Percentiles rank a stretch among this genome's conserved stretches.
Conservation (phyloP, 2,113 vertebrate species). For the Brachypodius melanocephalos region DNA sequence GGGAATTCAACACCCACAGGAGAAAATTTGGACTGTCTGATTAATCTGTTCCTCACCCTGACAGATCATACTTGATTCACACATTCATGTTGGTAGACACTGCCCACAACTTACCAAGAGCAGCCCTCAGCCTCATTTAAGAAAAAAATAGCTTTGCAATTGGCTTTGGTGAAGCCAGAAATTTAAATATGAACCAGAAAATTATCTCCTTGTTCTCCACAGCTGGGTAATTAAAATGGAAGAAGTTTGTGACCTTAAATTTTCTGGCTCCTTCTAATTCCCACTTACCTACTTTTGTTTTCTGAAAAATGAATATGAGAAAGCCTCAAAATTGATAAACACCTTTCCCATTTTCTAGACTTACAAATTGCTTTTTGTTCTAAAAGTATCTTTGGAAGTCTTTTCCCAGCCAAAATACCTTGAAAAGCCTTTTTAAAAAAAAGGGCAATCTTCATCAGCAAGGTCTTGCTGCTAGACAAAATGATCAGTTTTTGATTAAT, state of each 20-base stretch:
- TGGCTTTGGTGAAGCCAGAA: not conserved
- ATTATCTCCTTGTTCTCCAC: not conserved
- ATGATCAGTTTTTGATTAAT: slow-evolving; percentile 3
- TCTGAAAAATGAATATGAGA: not conserved
- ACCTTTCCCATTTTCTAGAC: not conserved
- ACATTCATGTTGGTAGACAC: not conserved
- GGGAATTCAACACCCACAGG: not conserved
- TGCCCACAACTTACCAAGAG: not conserved
- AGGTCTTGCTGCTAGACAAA: not conserved
- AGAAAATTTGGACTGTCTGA: not conserved
- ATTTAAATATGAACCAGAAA: not conserved
- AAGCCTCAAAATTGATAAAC: not conserved
- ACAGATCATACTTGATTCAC: not conserved
- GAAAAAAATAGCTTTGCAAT: not conserved
- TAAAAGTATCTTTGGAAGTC: not conserved
- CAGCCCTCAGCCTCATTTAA: not conserved
- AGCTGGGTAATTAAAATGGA: not conserved
- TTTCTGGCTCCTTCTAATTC: not conserved
- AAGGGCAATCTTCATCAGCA: not conserved
- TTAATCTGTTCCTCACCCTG: not conserved
- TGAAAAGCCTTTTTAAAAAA: not conserved
- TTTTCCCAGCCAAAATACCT: not conserved
- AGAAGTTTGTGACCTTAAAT: not conserved
- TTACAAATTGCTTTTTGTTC: not conserved
- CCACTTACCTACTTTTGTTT: not conserved